A percentile compares a stretch with the other conserved stretches of the same genome.
phyloP scores from a whole-genome alignment of 2,888 invertebrate species.

The Pinctada fucata region DNA sequence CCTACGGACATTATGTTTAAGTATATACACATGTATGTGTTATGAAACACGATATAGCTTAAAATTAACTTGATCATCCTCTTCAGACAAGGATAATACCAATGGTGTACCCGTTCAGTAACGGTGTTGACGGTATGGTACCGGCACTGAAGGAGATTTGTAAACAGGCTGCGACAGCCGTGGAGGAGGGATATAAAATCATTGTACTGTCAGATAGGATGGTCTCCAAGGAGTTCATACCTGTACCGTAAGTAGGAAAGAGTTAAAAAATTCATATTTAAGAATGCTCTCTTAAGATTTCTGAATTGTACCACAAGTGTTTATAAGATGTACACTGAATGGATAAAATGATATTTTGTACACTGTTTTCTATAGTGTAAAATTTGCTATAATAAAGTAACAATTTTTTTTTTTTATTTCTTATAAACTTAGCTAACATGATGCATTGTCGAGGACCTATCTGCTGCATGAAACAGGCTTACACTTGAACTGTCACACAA shows the following conservation, averaged over 20 bases:
- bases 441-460: too few relatives aligned
- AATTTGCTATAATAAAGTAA: too few relatives aligned
- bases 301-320: too few relatives aligned
- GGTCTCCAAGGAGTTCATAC: slow-evolving; percentile 78
- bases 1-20: too few relatives aligned
- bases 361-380: too few relatives aligned
- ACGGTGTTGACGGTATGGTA: slow-evolving; percentile 85
- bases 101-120: slow-evolving; percentile 88
- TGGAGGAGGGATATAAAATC: slow-evolving; percentile 87
- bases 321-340: too few relatives aligned
- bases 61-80: slow-evolving; percentile 75
- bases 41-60: too few relatives aligned
- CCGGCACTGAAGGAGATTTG: slow-evolving; percentile 89
- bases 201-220: slow-evolving; percentile 89
- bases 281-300: too few relatives aligned
- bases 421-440: too few relatives aligned
- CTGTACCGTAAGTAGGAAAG: slow-evolving; percentile 77
- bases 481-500: neutral
- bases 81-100: slow-evolving; percentile 87
- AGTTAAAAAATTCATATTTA: neutral
- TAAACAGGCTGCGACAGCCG: slow-evolving; percentile 88
- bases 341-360: too few relatives aligned
- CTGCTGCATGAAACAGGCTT: neutral
- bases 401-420: too few relatives aligned
- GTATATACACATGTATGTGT: too few relatives aligned